Conservation (phyloP, 2,888 invertebrate species). For the Ectemnius continuus region DNA sequence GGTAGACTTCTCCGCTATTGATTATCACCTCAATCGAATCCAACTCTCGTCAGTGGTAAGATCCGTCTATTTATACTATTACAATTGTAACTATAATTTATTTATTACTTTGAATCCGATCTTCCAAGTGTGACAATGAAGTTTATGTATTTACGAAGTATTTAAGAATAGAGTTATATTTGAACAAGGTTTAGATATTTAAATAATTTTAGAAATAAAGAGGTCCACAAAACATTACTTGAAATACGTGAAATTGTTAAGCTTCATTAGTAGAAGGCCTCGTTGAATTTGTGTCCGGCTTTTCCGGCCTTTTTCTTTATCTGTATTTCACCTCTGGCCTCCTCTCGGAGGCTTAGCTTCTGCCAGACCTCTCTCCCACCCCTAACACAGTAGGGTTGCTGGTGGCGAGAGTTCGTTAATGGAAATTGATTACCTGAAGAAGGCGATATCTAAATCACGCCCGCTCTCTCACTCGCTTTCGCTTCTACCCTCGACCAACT, state of each 20-base stretch:
- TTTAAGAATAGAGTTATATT: too few species aligned
- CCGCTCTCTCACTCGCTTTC: constrained; percentile 46
- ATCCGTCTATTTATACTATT: background rate
- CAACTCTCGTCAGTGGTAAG: background rate
- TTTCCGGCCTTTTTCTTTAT: constrained; percentile 49
- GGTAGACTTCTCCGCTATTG: background rate
- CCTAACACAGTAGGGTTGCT: constrained; percentile 26
- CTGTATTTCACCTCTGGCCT: constrained; percentile 40
- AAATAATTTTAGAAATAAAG: too few species aligned
- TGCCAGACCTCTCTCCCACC: constrained; percentile 22
- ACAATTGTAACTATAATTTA: too few species aligned
- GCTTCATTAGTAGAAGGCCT: constrained; percentile 53
- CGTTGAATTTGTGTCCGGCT: constrained; percentile 44
- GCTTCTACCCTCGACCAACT: constrained; percentile 46
- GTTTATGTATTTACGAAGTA: too few species aligned
- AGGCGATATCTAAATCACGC: constrained; percentile 74
- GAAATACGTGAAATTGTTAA: constrained; percentile 26
- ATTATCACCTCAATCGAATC: background rate
- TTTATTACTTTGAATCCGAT: too few species aligned
- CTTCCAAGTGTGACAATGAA: too few species aligned
- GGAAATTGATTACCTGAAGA: constrained; percentile 74
- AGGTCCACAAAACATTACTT: too few species aligned
- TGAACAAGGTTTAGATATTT: too few species aligned
- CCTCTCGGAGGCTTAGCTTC: constrained; percentile 27
- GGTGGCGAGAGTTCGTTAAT: constrained; percentile 66